Conservation (phyloP, 2,113 vertebrate genomes). For the Myotis yumanensis region DNA sequence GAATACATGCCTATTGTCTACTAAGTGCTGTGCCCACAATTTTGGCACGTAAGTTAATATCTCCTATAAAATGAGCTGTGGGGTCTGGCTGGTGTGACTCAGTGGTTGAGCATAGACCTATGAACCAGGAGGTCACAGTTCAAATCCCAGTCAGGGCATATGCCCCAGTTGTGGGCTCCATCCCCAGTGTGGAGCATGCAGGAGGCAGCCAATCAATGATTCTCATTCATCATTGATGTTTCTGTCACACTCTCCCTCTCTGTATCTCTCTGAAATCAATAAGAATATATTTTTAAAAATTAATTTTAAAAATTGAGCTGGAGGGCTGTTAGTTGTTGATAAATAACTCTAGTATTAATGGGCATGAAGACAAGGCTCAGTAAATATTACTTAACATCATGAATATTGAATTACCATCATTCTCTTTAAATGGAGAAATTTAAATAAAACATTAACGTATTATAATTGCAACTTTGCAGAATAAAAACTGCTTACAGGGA, state of each 20-base stretch:
- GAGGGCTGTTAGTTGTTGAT: not conserved
- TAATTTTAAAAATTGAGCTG: not conserved
- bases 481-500: not conserved
- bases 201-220: too few species aligned
- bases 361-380: not conserved
- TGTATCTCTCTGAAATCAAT: too few species aligned
- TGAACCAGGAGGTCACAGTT: too few species aligned
- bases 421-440: not conserved
- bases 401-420: not conserved
- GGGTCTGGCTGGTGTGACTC: too few species aligned
- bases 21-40: not conserved
- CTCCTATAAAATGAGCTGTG: not conserved
- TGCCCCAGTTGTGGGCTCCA: too few species aligned
- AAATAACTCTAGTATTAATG: not conserved
- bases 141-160: too few species aligned
- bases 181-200: too few species aligned
- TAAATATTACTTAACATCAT: not conserved
- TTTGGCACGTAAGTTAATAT: not conserved
- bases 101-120: too few species aligned
- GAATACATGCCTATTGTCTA: not conserved
- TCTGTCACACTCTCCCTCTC: too few species aligned
- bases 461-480: not conserved
- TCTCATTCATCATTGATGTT: too few species aligned
- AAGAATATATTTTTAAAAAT: too few species aligned
- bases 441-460: not conserved